phyloP scores from a whole-genome alignment of 2,113 vertebrate species.

The Tetrax tetrax region DNA sequence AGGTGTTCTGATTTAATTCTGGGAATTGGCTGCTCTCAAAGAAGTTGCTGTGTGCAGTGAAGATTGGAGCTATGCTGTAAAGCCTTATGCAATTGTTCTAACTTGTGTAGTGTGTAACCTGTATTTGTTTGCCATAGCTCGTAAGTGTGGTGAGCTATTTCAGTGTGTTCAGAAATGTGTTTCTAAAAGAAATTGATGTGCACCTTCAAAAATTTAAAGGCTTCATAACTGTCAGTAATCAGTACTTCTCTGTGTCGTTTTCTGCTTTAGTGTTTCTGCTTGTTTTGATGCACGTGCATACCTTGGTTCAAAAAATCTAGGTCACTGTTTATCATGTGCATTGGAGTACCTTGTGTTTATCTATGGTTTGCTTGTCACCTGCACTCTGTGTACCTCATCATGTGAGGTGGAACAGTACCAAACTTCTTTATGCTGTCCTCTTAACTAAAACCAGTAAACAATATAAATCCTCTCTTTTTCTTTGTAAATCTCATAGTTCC shows the following conservation, averaged over 20 bases:
- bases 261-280: not conserved
- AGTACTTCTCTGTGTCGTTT: not conserved
- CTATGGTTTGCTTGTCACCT: not conserved
- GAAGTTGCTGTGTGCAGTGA: not conserved
- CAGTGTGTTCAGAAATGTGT: not conserved
- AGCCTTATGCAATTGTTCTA: conserved; percentile 22
- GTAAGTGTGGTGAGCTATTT: not conserved
- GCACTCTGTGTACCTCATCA: not conserved
- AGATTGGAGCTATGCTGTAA: not conserved
- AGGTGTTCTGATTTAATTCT: not conserved
- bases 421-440: not conserved
- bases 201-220: conserved; percentile 28
- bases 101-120: conserved; percentile 43
- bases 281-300: not conserved
- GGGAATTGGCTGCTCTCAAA: not conserved
- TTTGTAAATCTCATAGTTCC: not conserved
- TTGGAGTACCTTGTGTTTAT: not conserved
- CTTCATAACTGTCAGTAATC: not conserved
- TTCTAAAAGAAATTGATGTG: not conserved
- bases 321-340: not conserved
- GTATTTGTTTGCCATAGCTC: not conserved
- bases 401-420: not conserved
- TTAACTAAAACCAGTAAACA: not conserved
- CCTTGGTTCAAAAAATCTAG: not conserved
- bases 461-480: not conserved